Evolutionary conservation across 1,140 invertebrate genomes (phyloP).

Genomic region (Heliconius congener): DNA sequence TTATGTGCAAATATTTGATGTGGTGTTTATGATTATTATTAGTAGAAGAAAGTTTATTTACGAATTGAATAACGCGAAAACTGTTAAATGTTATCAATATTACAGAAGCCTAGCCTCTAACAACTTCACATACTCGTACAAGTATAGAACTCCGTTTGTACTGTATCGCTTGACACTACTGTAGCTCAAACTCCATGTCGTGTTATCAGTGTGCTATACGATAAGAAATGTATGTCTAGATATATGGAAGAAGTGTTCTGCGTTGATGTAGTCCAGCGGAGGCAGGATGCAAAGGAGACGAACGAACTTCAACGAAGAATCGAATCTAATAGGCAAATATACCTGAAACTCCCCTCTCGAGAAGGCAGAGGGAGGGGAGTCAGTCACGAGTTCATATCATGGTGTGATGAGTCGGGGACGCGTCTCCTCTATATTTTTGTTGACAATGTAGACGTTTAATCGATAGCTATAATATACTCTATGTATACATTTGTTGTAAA

Average conservation of each 20-base stretch:
- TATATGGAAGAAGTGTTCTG: neutral
- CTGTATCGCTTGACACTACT: neutral
- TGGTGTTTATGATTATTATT: too few relatives aligned
- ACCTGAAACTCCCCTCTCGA: neutral
- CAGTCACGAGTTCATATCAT: constrained; percentile 70
- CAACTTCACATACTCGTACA: neutral
- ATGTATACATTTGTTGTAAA: constrained; percentile 62
- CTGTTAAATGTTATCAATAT: neutral
- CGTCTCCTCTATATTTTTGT: constrained; percentile 46
- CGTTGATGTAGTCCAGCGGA: neutral
- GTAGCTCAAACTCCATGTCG: constrained; percentile 30
- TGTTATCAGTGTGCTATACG: constrained; percentile 15
- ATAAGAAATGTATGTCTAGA: neutral
- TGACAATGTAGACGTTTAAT: constrained; percentile 53
- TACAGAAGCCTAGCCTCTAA: neutral
- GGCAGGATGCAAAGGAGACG: neutral
- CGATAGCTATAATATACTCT: constrained; percentile 46
- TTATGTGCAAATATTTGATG: too few relatives aligned
- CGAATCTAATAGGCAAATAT: neutral
- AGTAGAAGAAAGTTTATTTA: neutral
- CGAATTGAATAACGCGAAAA: neutral
- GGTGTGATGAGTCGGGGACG: constrained; percentile 59
- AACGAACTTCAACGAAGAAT: too few relatives aligned
- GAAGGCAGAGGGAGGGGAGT: neutral
- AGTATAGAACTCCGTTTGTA: too few relatives aligned